Conservation (phyloP, 1,140 invertebrate species). For the Panulirus ornatus region DNA sequence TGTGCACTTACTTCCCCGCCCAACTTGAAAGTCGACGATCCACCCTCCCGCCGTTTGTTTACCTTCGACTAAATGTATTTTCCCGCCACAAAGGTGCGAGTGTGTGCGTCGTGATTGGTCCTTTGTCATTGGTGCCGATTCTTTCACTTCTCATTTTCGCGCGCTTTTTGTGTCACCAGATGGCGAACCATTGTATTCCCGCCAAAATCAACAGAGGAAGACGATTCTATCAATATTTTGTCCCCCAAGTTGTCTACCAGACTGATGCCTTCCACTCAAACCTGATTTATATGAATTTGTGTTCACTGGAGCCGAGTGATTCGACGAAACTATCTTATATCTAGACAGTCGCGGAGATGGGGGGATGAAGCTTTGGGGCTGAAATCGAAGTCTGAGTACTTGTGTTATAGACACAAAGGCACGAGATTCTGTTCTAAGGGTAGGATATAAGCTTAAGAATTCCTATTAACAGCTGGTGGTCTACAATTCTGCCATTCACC, state of each 20-base stretch:
- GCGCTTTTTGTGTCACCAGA: constrained; percentile 75
- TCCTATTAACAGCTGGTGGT: too few species aligned
- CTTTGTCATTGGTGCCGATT: constrained; percentile 73
- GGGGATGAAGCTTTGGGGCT: too few species aligned
- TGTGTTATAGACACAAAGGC: too few species aligned
- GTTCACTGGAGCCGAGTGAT: constrained; percentile 7
- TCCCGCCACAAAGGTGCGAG: constrained; percentile 73
- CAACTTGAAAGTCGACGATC: constrained; percentile 63
- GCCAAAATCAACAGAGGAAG: constrained; percentile 74
- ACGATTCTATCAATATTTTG: constrained; percentile 75
- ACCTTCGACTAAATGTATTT: constrained; percentile 75
- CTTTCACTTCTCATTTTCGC: constrained; percentile 75
- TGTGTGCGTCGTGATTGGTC: constrained; percentile 74
- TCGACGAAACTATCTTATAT: background rate
- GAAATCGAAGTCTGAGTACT: too few species aligned
- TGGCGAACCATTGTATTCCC: constrained; percentile 71
- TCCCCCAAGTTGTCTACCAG: constrained; percentile 68
- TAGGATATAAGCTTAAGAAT: too few species aligned
- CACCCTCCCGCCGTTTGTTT: constrained; percentile 72
- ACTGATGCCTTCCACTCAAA: constrained; percentile 64
- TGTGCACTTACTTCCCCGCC: constrained; percentile 58
- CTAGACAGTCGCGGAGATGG: background rate
- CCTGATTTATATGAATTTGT: constrained; percentile 48
- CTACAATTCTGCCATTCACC: too few species aligned
- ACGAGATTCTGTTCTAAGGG: too few species aligned